Evolutionary conservation across 2,113 vertebrate species (phyloP), one percentile per base, ranked within the genome.

Genomic region (Trogon melanurus): DNA sequence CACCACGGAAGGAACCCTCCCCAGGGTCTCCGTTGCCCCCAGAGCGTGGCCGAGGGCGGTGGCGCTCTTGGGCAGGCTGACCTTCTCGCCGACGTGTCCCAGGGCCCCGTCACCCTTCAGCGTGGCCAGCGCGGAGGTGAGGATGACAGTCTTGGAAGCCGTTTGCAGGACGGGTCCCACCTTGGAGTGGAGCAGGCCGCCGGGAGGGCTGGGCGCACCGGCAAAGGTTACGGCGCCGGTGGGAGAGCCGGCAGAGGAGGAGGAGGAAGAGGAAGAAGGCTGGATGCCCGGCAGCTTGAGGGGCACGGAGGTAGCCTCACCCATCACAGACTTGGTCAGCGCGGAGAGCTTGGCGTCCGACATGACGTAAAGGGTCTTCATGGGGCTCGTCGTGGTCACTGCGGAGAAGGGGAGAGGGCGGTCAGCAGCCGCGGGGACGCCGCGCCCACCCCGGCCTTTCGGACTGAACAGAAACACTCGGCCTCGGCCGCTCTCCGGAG

Each of bases 351-450:
- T 84, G 60, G 97, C 90, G 1, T 94, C 97, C 1, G 91, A 95
- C 89, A 69, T 47, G 67, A 79, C 62, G 3, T 97, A 88, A 8
- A 89, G 88, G 1, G 72, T 96, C 93, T 97, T 98, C 95, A 89
- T 90, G 95, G 98, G 73, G 93, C 98, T 97, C 84, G 86, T 62
- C 87, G 75, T n/a, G 83, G 93, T 97, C 96, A 97, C 98, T 98
- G 94, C 1, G 15, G 89, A 79, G 48, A 69, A 91, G 97, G 71
- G 65, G 8, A 86, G 27, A 65, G 16, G 3, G 1, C 0, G 20
- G 66, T 95, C 85, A 93, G 85, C 1, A 9, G 29, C 16, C 3
- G 0, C 1, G 30, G 66, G 69, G 64, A 26, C 0, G 1, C 0
- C 18, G 51, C 16, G 50, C 25, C 57, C 32, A 7, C 17, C 53